Evolutionary conservation across 2,888 invertebrate species (phyloP), one percentile per base, ranked within the genome.

Genomic region (Polia nebulosa): DNA sequence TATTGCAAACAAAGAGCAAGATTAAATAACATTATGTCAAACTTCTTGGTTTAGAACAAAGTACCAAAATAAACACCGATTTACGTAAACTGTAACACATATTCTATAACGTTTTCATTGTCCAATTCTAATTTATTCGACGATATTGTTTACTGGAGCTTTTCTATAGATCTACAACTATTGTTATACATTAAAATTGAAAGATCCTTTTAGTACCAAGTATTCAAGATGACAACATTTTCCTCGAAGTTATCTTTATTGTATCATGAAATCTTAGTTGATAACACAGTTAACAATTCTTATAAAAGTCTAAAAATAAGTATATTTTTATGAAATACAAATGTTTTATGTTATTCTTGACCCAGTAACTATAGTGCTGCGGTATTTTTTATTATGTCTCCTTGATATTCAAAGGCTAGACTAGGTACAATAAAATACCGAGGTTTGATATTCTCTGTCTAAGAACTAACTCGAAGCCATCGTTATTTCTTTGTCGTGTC

Each of bases 401-500:
- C 34, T 51, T 58, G 27, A 57, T 64, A 69, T 66, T 69, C 53
- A 58, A 53, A 52, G 47, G 39, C 34, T n/a, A n/a, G n/a, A 29
- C 44, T 32, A 27, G 20, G 34, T 22, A 45, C 41, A 57, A 53
- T 58, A 41, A 52, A 41, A 60, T 4, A 34, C 36, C 47, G 39
- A 62, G 22, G 20, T 65, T 34, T 65, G 47, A 51, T 36, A 47
- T 20, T 53, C 7, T 36, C 22, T 22, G 41, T 55, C 32, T 45
- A 29, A 59, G 65, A 47, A 61, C 61, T 63, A n/a, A 59, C 47
- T 44, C 41, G 39, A 20, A 36, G 20, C 41, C 34, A 64, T 62
- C 29, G 56, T 81, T 70, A 73, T 59, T 52, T 70, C 41, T 76
- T 60, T 61, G 62, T 73, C 58, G 52, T 65, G 41, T 44, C 49